A percentile compares a stretch with the other conserved stretches of the same genome.
Evolutionary conservation across 1,140 invertebrate species (phyloP).

Genomic region (Sminthurinus signatus): DNA sequence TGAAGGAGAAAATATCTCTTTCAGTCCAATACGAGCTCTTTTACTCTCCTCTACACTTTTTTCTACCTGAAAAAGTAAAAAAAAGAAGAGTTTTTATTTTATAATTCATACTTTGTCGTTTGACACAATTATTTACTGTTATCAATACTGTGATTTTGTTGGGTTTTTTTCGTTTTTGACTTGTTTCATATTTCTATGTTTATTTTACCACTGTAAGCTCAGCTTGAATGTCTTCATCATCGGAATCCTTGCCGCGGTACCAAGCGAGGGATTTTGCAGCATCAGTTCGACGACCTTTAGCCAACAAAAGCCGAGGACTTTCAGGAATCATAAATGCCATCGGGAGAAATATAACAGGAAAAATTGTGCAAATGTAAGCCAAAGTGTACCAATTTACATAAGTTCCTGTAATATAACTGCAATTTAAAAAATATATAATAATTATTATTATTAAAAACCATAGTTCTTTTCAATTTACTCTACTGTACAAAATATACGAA

Average conservation of each 20-base stretch:
- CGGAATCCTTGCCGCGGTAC: slow-evolving; percentile 20
- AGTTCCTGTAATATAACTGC: slow-evolving; percentile 46
- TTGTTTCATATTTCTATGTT: too few relatives aligned
- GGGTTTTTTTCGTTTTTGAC: too few relatives aligned
- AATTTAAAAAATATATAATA: neutral
- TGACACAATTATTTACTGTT: too few relatives aligned
- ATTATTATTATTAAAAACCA: neutral
- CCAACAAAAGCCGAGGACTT: slow-evolving; percentile 45
- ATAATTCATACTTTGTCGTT: too few relatives aligned
- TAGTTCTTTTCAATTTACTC: neutral
- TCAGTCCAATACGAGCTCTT: neutral
- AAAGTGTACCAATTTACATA: slow-evolving; percentile 45
- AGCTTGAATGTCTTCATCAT: neutral
- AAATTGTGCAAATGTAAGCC: slow-evolving; percentile 32
- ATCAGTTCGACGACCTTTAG: slow-evolving; percentile 42
- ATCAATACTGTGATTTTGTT: too few relatives aligned
- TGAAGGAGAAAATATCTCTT: slow-evolving; percentile 7
- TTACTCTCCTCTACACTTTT: slow-evolving; percentile 8
- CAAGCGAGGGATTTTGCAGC: slow-evolving; percentile 42
- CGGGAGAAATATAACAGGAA: slow-evolving; percentile 37
- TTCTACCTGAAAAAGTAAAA: too few relatives aligned
- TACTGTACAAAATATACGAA: too few relatives aligned
- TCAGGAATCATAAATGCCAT: slow-evolving; percentile 46
- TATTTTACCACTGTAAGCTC: slow-evolving; percentile 20
- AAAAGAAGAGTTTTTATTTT: too few relatives aligned